These are phyloP conservation scores for Hydropsyche betteni DNA, from an alignment of 2,888 invertebrate genomes.

Conservation along the genomic window DNA sequence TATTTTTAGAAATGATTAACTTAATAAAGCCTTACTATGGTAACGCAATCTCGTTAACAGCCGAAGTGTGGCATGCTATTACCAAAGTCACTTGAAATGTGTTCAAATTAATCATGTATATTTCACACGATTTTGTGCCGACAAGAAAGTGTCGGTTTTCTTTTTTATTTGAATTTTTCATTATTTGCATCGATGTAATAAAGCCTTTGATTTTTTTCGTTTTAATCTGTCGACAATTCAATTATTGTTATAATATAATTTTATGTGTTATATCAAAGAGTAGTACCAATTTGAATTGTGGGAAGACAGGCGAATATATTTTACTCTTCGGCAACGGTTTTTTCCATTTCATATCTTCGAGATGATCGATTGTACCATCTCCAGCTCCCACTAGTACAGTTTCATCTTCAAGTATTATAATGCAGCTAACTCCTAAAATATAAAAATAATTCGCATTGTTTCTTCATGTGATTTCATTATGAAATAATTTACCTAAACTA, in stretches of 20 bases:
- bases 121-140: constrained; percentile 82
- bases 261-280: constrained; percentile 49
- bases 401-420: constrained; percentile 69
- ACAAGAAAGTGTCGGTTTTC: constrained; percentile 71
- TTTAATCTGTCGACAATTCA: constrained; percentile 59
- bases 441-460: constrained; percentile 2
- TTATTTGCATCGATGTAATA: constrained; percentile 78
- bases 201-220: constrained; percentile 69
- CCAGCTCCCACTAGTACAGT: constrained; percentile 83
- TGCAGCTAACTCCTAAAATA: constrained; percentile 69
- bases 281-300: constrained; percentile 65
- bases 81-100: constrained; percentile 75
- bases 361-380: constrained; percentile 81
- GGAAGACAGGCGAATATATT: constrained; percentile 66
- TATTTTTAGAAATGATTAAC: no score
- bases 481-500: constrained; percentile 62
- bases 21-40: constrained; percentile 72
- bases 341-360: constrained; percentile 69
- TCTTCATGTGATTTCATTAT: not conserved
- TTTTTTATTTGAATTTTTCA: constrained; percentile 58
- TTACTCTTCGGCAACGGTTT: constrained; percentile 62
- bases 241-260: not conserved
- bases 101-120: constrained; percentile 76
- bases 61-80: constrained; percentile 83
- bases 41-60: constrained; percentile 84